Evolutionary conservation across 2,888 invertebrate genomes (phyloP).

Genomic region (Drosophila borborema): DNA sequence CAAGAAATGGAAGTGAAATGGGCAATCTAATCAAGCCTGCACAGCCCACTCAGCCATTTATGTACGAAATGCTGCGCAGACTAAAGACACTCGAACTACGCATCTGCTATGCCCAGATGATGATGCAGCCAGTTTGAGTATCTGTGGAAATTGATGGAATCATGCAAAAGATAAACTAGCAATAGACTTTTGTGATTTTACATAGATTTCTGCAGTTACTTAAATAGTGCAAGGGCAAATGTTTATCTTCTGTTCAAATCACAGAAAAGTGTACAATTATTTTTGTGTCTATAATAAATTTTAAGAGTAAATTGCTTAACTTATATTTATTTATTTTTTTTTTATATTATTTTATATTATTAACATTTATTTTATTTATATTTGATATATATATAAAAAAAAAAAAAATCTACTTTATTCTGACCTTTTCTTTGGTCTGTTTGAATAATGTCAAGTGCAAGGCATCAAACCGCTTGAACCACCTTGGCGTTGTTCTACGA

Average conservation of each 20-base stretch:
- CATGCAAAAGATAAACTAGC: not conserved
- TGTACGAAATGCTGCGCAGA: conserved; percentile 37
- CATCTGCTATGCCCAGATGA: conserved; percentile 39
- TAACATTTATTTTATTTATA: too few relatives aligned
- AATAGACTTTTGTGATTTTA: not conserved
- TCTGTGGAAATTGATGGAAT: not conserved
- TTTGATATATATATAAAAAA: too few relatives aligned
- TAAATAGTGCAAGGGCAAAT: too few relatives aligned
- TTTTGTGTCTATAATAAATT: not conserved
- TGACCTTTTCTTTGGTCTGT: not conserved
- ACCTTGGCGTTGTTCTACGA: conserved; percentile 4
- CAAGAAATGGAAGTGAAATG: not conserved
- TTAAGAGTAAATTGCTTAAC: not conserved
- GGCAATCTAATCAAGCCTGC: not conserved
- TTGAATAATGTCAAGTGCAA: conserved; percentile 26
- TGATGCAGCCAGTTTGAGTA: not conserved
- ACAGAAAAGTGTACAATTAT: not conserved
- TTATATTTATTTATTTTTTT: too few relatives aligned
- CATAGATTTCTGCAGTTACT: not conserved
- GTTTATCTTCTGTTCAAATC: not conserved
- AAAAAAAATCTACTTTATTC: too few relatives aligned
- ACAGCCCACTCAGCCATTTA: conserved; percentile 20
- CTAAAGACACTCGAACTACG: conserved; percentile 35
- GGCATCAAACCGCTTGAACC: conserved; percentile 7
- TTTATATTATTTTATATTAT: too few relatives aligned